Evolutionary conservation across 2,888 invertebrate species (phyloP).

Genomic region (Sisyra terminalis): DNA sequence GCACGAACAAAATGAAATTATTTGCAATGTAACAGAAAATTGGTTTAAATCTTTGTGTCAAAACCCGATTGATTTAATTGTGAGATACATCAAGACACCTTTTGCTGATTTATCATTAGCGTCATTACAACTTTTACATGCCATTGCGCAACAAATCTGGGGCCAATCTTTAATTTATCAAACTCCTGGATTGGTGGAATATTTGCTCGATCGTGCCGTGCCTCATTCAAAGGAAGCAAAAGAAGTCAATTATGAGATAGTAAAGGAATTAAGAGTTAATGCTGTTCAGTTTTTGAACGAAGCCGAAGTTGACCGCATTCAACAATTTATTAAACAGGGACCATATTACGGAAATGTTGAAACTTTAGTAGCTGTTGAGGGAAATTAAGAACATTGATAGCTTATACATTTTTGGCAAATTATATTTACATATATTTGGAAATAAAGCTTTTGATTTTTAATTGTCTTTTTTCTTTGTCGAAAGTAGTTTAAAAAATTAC

Average conservation of each 20-base stretch:
- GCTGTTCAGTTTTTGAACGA: slow-evolving; percentile 39
- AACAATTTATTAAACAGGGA: slow-evolving; percentile 57
- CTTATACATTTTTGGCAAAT: slow-evolving; percentile 17
- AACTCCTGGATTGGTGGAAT: slow-evolving; percentile 62
- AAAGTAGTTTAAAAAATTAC: too few relatives aligned
- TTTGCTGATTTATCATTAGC: slow-evolving; percentile 62
- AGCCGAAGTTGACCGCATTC: slow-evolving; percentile 40
- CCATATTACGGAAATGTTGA: slow-evolving; percentile 55
- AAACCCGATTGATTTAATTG: slow-evolving; percentile 40
- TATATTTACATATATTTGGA: slow-evolving; percentile 20
- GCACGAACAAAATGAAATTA: slow-evolving; percentile 26
- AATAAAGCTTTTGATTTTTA: too few relatives aligned
- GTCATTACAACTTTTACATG: slow-evolving; percentile 45
- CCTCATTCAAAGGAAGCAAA: slow-evolving; percentile 55
- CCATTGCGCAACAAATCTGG: slow-evolving; percentile 58
- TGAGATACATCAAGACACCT: slow-evolving; percentile 44
- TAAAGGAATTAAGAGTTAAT: slow-evolving; percentile 35
- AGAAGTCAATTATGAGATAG: slow-evolving; percentile 57
- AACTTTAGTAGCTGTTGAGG: slow-evolving; percentile 62
- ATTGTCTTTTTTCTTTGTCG: too few relatives aligned
- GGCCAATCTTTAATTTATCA: slow-evolving; percentile 56
- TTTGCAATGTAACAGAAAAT: slow-evolving; percentile 33
- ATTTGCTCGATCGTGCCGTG: slow-evolving; percentile 53
- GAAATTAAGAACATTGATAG: slow-evolving; percentile 20
- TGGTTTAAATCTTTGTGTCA: slow-evolving; percentile 42